Base-by-base conservation (phyloP, 2,113 vertebrate genomes). In the Girardinichthys multiradiatus region DNA sequence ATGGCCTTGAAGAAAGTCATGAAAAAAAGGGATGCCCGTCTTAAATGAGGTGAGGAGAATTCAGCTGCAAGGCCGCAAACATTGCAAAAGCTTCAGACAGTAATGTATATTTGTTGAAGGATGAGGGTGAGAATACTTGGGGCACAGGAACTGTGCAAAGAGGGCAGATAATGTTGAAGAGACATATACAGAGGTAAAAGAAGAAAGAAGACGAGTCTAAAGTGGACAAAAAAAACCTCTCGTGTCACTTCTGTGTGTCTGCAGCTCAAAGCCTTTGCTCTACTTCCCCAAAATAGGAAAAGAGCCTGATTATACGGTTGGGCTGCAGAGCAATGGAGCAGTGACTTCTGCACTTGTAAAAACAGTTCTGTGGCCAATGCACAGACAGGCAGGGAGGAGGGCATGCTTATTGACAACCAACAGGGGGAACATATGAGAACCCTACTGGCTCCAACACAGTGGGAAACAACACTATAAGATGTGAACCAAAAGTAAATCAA, bases 251-350 rank as follows among this genome's bases (percentile, higher is more conserved):
- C 70, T 3, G 24, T 7, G 27, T 81, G 45, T 68, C 60, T 72
- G 76, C 80, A 84, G 80, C 71, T 75, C 31, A 31, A 78, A 86
- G 88, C 74, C 68, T 74, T 76, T 65, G 73, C 84, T 90, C 77
- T 74, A 87, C 83, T 87, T 88, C 79, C 83, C 76, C 61, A 80
- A 83, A 90, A 88, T 83, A 89, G 86, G 87, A 89, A 91, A 92
- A 92, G 85, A 33, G 88, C 79, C 82, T 91, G 87, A 91, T 93
- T 92, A 89, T 84, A 93, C 80, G 90, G 88, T 86, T 90, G 89
- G 89, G 80, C 91, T 92, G 88, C 90, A 90, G 86, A 89, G 91
- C 90, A 92, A 93, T 92, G 90, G 90, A 92, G 91, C 92, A 91
- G 89, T 0, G 64, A 90, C 86, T 91, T 85, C 64, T 88, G 82